A percentile compares a stretch with the other conserved stretches of the same genome.
Evolutionary conservation across 2,888 invertebrate species (phyloP).

Genomic region (Biston stratarius): DNA sequence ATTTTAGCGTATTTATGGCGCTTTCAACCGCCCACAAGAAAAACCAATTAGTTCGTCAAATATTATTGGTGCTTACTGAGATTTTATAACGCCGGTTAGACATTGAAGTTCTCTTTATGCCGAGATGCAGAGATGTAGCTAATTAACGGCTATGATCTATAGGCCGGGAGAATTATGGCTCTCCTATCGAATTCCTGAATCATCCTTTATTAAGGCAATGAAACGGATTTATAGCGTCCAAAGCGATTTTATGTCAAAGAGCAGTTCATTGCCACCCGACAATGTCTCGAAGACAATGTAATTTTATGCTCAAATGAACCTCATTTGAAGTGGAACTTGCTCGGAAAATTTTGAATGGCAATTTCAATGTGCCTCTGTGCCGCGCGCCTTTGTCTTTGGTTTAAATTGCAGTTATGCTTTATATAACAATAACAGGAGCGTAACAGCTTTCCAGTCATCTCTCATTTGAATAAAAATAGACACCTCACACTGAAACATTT

Average conservation of each 20-base stretch:
- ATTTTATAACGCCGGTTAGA: constrained; percentile 29
- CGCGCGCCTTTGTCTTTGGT: constrained; percentile 74
- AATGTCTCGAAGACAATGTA: constrained; percentile 84
- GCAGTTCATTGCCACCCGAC: constrained; percentile 85
- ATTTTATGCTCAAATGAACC: constrained; percentile 85
- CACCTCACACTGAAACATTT: constrained; percentile 52
- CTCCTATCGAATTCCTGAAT: constrained; percentile 77
- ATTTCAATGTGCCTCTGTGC: constrained; percentile 73
- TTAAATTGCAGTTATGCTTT: constrained; percentile 82
- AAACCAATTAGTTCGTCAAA: constrained; percentile 46
- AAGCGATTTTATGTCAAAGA: constrained; percentile 86
- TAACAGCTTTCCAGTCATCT: constrained; percentile 75
- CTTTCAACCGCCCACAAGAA: constrained; percentile 23
- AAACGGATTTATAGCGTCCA: constrained; percentile 83
- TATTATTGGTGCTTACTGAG: constrained; percentile 22
- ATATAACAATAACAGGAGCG: constrained; percentile 79
- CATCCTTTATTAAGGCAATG: constrained; percentile 84
- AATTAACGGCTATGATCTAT: constrained; percentile 73
- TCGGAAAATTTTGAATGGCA: constrained; percentile 83
- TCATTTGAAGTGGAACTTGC: constrained; percentile 81
- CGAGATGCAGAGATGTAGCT: constrained; percentile 47
- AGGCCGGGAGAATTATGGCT: constrained; percentile 73
- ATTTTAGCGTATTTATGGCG: constrained; percentile 22
- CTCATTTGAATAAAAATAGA: constrained; percentile 63
- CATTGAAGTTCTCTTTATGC: constrained; percentile 34